Evolutionary conservation across 2,797 vertebrate genomes (phyloP).

Genomic region (Lacerta agilis): DNA sequence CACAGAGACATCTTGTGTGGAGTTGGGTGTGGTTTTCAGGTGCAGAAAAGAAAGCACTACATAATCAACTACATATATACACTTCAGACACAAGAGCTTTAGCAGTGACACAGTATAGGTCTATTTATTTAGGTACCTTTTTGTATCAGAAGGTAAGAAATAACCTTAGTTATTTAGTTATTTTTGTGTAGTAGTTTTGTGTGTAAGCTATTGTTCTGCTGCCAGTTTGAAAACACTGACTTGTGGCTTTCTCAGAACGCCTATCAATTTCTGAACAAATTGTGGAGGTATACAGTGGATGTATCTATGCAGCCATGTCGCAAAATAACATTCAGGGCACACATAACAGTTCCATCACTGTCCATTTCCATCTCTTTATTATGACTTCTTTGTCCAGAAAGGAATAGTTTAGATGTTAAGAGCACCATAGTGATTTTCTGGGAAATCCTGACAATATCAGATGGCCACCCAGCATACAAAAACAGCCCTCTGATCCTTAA

Average conservation of each 20-base stretch:
- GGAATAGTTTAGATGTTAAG: background rate
- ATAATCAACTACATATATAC: background rate
- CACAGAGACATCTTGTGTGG: background rate
- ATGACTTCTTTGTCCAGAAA: background rate
- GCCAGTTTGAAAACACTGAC: background rate
- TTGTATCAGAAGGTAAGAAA: background rate
- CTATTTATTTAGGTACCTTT: background rate
- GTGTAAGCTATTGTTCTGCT: background rate
- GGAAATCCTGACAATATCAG: background rate
- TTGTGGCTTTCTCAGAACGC: background rate
- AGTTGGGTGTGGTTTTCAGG: background rate
- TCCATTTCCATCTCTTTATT: background rate
- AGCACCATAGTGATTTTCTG: background rate
- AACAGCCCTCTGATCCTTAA: background rate
- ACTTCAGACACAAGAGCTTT: background rate
- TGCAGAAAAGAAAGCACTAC: background rate
- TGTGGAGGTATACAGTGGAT: background rate
- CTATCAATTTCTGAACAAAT: background rate
- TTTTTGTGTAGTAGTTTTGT: background rate
- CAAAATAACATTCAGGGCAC: background rate
- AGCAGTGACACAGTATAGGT: background rate
- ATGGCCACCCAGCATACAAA: background rate
- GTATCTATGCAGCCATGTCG: background rate
- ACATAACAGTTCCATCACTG: background rate
- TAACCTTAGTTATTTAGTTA: too few relatives aligned